Percentiles rank a stretch among this genome's conserved stretches.
Conservation (phyloP, 2,797 vertebrate genomes). For the Sebastes jordani region DNA sequence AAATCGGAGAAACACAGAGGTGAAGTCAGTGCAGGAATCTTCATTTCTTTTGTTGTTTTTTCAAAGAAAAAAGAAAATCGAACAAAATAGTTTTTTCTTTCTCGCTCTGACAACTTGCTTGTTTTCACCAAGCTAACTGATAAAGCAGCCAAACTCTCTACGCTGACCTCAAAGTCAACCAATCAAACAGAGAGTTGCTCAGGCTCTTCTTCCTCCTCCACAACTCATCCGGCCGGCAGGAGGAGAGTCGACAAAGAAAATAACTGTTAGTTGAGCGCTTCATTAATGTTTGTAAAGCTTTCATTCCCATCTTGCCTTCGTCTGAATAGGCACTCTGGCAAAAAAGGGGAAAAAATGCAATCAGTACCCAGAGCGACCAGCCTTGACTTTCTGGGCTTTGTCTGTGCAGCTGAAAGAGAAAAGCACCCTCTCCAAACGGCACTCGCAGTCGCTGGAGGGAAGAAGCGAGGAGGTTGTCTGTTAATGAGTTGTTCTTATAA, state of each 20-base stretch:
- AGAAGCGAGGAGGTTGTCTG: slow-evolving; percentile 61
- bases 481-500: slow-evolving; percentile 79
- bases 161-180: slow-evolving; percentile 66
- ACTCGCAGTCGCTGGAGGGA: slow-evolving; percentile 61
- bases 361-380: slow-evolving; percentile 67
- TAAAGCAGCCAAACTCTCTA: slow-evolving; percentile 57
- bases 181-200: slow-evolving; percentile 71
- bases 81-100: neutral
- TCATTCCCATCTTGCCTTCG: slow-evolving; percentile 67
- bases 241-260: slow-evolving; percentile 50
- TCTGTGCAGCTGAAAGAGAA: slow-evolving; percentile 70
- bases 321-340: slow-evolving; percentile 72
- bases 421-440: slow-evolving; percentile 73
- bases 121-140: slow-evolving; percentile 52
- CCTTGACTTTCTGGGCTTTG: slow-evolving; percentile 78
- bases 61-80: neutral
- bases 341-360: slow-evolving; percentile 72
- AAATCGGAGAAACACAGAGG: neutral
- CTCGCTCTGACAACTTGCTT: slow-evolving; percentile 23
- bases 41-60: neutral
- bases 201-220: slow-evolving; percentile 88
- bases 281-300: slow-evolving; percentile 76
- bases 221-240: slow-evolving; percentile 85
- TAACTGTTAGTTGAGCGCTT: slow-evolving; percentile 66
- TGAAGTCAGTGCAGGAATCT: neutral